A percentile compares a stretch with the other conserved stretches of the same genome.
These are phyloP conservation scores for Apaloderma vittatum DNA, from an alignment of 2,113 vertebrate species.

Conservation along the genomic window DNA sequence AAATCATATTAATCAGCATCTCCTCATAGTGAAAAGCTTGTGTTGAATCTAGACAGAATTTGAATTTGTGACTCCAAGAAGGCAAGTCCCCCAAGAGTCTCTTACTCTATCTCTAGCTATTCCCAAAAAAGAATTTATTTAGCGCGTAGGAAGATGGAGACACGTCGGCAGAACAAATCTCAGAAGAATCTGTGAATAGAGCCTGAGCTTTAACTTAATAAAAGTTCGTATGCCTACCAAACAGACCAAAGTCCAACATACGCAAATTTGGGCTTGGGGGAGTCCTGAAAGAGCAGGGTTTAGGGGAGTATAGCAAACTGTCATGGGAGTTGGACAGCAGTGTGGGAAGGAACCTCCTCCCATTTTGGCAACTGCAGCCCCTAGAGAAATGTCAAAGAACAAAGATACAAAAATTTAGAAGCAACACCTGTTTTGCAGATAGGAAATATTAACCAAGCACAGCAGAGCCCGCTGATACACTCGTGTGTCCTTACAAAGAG, in stretches of 20 bases:
- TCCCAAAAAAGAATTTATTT: not conserved
- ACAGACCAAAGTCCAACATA: not conserved
- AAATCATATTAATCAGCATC: not conserved
- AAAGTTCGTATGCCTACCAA: not conserved
- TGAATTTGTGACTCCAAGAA: not conserved
- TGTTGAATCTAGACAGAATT: not conserved
- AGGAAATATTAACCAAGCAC: not conserved
- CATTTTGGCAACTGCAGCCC: not conserved
- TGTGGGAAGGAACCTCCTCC: not conserved
- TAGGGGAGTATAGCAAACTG: not conserved
- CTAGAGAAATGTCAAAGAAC: not conserved
- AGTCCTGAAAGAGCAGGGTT: not conserved
- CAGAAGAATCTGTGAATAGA: not conserved
- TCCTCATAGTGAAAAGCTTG: not conserved
- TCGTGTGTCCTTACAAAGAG: not conserved
- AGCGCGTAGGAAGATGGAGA: not conserved
- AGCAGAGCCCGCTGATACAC: fast-evolving
- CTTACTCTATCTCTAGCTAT: not conserved
- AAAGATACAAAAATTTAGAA: not conserved
- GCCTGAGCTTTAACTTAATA: not conserved
- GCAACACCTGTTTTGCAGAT: not conserved
- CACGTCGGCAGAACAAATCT: not conserved
- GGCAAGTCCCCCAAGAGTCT: not conserved
- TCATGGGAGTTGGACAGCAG: not conserved
- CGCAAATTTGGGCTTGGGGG: not conserved